Conservation (phyloP, 2,113 vertebrate genomes). For the Dipodomys merriami region DNA sequence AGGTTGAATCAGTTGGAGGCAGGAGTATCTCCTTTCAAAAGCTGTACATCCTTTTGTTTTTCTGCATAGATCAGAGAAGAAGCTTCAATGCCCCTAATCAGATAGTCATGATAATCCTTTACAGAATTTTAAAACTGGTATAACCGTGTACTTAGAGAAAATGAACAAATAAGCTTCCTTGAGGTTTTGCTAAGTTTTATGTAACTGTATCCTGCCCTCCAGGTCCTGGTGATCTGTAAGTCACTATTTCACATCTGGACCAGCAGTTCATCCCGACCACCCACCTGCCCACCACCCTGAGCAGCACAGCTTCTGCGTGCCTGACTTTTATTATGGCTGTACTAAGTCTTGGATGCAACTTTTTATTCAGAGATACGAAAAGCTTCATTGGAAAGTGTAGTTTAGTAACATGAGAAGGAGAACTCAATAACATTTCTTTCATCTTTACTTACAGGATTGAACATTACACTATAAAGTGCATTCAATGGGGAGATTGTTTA, state of each 20-base stretch:
- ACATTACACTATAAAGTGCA: background rate
- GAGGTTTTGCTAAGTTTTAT: background rate
- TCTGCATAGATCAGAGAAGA: background rate
- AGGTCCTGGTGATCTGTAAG: background rate
- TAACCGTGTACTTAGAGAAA: conserved; percentile 35
- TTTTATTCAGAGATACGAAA: background rate
- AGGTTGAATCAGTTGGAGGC: background rate
- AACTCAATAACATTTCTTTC: conserved; percentile 38
- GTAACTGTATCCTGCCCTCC: background rate
- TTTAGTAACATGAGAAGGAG: background rate
- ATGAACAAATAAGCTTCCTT: background rate
- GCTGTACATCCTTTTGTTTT: background rate
- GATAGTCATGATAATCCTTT: background rate
- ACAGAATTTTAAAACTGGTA: background rate
- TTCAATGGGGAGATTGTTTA: background rate
- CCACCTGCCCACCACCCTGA: no score
- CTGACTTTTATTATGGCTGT: background rate
- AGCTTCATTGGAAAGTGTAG: background rate
- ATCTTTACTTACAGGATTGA: background rate
- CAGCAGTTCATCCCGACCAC: background rate
- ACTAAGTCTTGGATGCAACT: background rate
- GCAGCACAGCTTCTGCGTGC: background rate
- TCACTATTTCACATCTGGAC: background rate
- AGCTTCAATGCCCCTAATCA: background rate
- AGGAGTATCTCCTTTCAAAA: background rate